A percentile compares a stretch with the other conserved stretches of the same genome.
Evolutionary conservation across 1,140 invertebrate genomes (phyloP).

Genomic region (Bradynema listronoti): DNA sequence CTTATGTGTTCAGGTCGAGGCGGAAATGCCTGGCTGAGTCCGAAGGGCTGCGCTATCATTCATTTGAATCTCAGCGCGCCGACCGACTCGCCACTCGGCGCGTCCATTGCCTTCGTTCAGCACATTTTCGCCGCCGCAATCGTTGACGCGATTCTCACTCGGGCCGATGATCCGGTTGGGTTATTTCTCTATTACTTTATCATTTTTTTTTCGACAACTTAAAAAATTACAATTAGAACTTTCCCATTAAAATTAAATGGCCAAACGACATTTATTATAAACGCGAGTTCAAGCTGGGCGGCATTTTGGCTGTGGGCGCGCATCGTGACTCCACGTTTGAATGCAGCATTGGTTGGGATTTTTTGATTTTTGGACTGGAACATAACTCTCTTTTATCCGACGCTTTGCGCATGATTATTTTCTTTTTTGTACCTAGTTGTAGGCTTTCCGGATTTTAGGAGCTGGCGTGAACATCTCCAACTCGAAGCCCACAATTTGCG

Average conservation of each 20-base stretch:
- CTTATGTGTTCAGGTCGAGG: slow-evolving; percentile 64
- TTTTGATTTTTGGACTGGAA: background rate
- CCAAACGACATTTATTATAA: slow-evolving; percentile 87
- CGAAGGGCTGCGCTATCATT: slow-evolving; percentile 80
- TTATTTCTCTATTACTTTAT: slow-evolving; percentile 5
- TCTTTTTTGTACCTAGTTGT: background rate
- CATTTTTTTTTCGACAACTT: slow-evolving; percentile 41
- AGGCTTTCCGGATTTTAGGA: slow-evolving; percentile 61
- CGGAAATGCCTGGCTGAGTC: slow-evolving; percentile 79
- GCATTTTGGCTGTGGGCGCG: slow-evolving; percentile 71
- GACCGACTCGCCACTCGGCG: slow-evolving; percentile 66
- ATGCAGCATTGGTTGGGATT: slow-evolving; percentile 70
- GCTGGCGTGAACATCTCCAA: slow-evolving; percentile 81
- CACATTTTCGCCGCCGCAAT: slow-evolving; percentile 74
- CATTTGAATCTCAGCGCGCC: slow-evolving; percentile 73
- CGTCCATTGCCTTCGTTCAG: slow-evolving; percentile 72
- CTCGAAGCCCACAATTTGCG: slow-evolving; percentile 72
- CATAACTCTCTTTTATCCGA: background rate
- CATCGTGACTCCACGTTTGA: slow-evolving; percentile 63
- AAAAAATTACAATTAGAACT: slow-evolving; percentile 65
- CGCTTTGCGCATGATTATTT: background rate
- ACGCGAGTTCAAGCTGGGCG: slow-evolving; percentile 74
- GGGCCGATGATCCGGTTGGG: slow-evolving; percentile 24
- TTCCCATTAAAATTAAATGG: slow-evolving; percentile 76
- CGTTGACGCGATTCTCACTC: slow-evolving; percentile 47